Evolutionary conservation across 2,888 invertebrate genomes (phyloP).

Genomic region (Selenia dentaria): DNA sequence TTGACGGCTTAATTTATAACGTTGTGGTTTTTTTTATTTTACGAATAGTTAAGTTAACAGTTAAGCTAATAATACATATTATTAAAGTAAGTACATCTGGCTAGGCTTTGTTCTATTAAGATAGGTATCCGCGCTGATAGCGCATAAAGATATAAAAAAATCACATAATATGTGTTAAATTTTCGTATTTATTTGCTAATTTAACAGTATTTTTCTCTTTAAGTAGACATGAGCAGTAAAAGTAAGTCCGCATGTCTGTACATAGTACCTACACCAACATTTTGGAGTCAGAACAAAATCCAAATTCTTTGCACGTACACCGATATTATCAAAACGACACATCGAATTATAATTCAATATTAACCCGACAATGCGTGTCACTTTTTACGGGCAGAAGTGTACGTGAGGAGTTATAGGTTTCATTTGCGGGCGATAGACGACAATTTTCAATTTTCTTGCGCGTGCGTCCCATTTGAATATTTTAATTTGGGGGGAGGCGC

Average conservation of each 20-base stretch:
- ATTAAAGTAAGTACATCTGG: no score
- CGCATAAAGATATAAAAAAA: no score
- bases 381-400: conserved; percentile 52
- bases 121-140: no score
- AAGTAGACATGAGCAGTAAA: no score
- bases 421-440: conserved; percentile 85
- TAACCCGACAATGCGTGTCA: conserved; percentile 38
- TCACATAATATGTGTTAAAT: no score
- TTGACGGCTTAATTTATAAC: no score
- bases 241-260: neutral
- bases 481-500: conserved; percentile 84
- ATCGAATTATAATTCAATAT: conserved; percentile 35
- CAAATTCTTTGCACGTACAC: conserved; percentile 25
- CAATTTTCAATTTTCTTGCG: conserved; percentile 85
- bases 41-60: no score
- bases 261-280: neutral
- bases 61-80: no score
- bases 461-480: conserved; percentile 85
- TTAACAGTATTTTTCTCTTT: no score
- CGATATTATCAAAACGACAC: conserved; percentile 27
- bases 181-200: no score
- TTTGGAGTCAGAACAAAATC: neutral
- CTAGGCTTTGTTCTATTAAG: no score
- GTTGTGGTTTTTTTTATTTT: no score
- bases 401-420: conserved; percentile 82